Base-by-base conservation (phyloP, 2,888 invertebrate genomes). In the Xanthia togata region DNA sequence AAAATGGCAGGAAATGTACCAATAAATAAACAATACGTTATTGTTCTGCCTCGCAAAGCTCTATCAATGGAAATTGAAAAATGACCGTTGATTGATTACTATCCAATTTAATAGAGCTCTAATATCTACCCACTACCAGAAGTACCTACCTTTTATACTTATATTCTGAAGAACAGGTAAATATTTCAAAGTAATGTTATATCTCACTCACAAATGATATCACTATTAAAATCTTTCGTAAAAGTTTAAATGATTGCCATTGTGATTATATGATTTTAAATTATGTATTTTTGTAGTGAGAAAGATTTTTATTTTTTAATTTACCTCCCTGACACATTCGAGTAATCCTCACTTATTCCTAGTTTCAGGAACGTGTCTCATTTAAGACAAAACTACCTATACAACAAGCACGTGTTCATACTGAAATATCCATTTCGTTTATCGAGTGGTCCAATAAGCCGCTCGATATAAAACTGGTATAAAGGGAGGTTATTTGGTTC, bases 401-500 rank as follows among this genome's bases (percentile, higher is more conserved):
- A 85, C 72, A 79, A 76, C 65, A 78, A 71, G 68, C 20, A 78
- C 74, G 70, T 85, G 78, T 79, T 85, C 73, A 82, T 84, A 73
- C 82, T 74, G 62, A 69, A 84, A 84, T 82, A 84, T 86, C 87
- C 73, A 87, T 89, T 91, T 87, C 87, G 75, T 84, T 90, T 87
- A 88, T 89, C 82, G 84, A 87, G 84, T 85, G 76, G 79, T 78
- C 81, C 91, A 92, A 94, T 94, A 95, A 94, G 92, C 93, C 90
- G 85, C 88, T 81, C 90, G 92, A 92, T 95, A 95, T 95, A 94
- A 95, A 95, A 93, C 91, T 90, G 91, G 92, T 92, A 92, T 94
- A 95, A 94, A 89, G 90, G 78, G 92, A 92, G 92, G 94, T 93
- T 95, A 95, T 96, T 96, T 94, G 94, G 95, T 95, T 95, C 94